Evolutionary conservation across 2,888 invertebrate species (phyloP), one percentile per base, ranked within the genome.

Genomic region (Oegoconia quadripuncta): DNA sequence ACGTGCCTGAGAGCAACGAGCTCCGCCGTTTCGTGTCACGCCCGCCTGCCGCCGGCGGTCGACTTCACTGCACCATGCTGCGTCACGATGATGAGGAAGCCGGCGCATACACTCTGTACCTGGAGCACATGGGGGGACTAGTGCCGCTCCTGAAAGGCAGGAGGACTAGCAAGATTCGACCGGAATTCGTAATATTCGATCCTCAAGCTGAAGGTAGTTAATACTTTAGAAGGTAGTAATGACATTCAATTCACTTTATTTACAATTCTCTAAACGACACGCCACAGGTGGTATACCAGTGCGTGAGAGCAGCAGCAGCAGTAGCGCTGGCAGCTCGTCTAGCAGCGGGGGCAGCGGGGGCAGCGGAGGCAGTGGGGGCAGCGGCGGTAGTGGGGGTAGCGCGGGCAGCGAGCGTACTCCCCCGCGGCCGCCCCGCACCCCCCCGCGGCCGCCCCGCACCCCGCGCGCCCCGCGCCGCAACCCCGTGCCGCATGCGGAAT

Each of bases 21-120:
- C 88, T 99, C 43, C 91, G 98, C 39, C 95, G 95, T 49, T 98
- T 98, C 88, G 98, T 98, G 22, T 96, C 97, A 29, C 92, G 95
- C 35, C 97, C 99, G 9, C 97, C 97, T 1, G 50, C 55, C 7
- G 55, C 60, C 2, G 67, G 64, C 30, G 95, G 91, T 92, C 92
- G 99, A 4, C 90, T 98, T 41, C 97, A 98, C 83, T 99, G 99
- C 87, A 99, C 99, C 37, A 98, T 99, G 95, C 93, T 98, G 44
- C 91, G 97, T 0, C 97, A 97, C 68, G 96, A 96, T 48, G 97
- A 97, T 57, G 92, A 92, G 41, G 92, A 92, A 59, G 81, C 91
- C 11, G 94, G 93, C 20, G 95, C 95, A 54, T 96, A 96, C 70
- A 96, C 95, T 0, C 82, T 96, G 9, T 99, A 98, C 76, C 88